Evolutionary conservation across 2,888 invertebrate genomes (phyloP).

Genomic region (Caenorhabditis angaria): DNA sequence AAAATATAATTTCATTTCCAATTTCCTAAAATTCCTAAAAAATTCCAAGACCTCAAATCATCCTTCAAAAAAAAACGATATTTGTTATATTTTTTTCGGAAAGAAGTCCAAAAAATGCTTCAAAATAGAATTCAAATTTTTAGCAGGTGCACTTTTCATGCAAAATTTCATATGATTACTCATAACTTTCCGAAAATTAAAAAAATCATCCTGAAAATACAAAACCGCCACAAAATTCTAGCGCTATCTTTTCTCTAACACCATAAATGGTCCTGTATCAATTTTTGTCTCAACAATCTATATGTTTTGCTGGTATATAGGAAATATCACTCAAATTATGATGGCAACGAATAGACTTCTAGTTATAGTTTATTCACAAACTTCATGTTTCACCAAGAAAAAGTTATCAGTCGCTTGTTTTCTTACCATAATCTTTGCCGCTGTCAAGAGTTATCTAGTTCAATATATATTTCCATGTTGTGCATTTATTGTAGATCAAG

Average conservation of each 20-base stretch:
- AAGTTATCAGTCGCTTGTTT: constrained; percentile 16
- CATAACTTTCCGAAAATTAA: no score
- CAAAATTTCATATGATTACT: no score
- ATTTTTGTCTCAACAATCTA: constrained; percentile 41
- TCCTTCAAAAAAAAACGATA: no score
- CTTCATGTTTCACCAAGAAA: constrained; percentile 15
- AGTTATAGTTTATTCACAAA: constrained; percentile 34
- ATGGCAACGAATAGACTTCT: constrained; percentile 43
- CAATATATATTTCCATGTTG: constrained; percentile 51
- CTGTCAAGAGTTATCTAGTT: constrained; percentile 29
- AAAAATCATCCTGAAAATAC: no score
- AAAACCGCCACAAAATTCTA: constrained; percentile 2
- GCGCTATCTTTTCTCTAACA: constrained; percentile 34
- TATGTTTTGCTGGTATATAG: constrained; percentile 51
- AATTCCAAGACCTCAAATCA: no score
- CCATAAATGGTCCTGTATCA: constrained; percentile 9
- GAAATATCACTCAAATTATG: constrained; percentile 46
- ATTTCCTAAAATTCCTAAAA: no score
- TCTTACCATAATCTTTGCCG: constrained; percentile 18
- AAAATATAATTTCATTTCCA: no score
- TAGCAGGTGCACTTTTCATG: no score
- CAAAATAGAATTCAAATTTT: no score
- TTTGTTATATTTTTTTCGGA: no score
- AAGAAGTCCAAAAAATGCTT: no score
- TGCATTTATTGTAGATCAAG: constrained; percentile 44